Conservation (phyloP, 2,888 invertebrate genomes). For the Mechanitis messenoides region DNA sequence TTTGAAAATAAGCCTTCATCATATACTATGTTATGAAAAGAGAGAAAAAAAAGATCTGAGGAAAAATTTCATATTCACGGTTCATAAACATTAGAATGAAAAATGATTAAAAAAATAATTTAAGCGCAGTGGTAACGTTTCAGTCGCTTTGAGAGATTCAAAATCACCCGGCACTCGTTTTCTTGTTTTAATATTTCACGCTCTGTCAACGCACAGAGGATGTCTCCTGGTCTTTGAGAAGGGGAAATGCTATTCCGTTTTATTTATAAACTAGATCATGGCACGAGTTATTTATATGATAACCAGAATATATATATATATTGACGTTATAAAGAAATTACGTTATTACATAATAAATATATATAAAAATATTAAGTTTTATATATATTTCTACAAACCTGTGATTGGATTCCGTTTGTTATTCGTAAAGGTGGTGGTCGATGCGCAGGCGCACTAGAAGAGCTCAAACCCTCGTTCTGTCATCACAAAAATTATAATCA, state of each 20-base stretch:
- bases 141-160: background rate
- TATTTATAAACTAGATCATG: slow-evolving; percentile 15
- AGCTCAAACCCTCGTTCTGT: slow-evolving; percentile 60
- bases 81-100: no score
- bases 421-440: slow-evolving; percentile 66
- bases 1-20: no score
- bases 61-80: no score
- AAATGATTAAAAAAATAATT: slow-evolving; percentile 3
- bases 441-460: slow-evolving; percentile 52
- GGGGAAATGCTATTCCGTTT: slow-evolving; percentile 12
- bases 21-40: no score
- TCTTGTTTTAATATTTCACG: slow-evolving; percentile 13
- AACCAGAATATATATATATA: background rate
- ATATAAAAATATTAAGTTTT: background rate
- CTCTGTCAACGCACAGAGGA: slow-evolving; percentile 16
- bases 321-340: background rate
- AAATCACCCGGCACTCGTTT: background rate
- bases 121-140: background rate
- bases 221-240: slow-evolving; percentile 16
- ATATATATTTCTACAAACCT: slow-evolving; percentile 43
- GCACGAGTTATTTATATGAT: background rate
- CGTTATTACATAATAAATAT: no score
- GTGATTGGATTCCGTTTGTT: slow-evolving; percentile 64
- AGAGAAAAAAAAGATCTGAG: no score
- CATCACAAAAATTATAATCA: slow-evolving; percentile 27